Conservation (phyloP, 2,888 invertebrate genomes). For the Lordiphosa fenestrarum region DNA sequence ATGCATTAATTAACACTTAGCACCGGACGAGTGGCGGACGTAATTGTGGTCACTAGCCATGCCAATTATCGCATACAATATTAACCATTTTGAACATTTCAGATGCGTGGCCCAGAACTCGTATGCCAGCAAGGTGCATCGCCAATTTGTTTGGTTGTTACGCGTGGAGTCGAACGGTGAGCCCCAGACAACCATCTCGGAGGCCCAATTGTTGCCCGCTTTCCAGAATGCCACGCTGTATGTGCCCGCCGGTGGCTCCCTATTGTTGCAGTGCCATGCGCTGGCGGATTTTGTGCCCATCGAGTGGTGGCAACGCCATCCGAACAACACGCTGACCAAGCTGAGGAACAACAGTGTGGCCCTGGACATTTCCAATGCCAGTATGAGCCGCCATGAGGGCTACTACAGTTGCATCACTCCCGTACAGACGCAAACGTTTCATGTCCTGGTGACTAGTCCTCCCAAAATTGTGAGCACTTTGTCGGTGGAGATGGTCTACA, state of each 20-base stretch:
- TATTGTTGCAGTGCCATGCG: conserved; percentile 73
- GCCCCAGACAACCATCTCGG: conserved; percentile 21
- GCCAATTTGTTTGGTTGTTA: conserved; percentile 74
- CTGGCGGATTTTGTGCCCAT: conserved; percentile 67
- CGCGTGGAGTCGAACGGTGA: conserved; percentile 47
- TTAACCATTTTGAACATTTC: conserved; percentile 55
- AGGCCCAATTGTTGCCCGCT: conserved; percentile 70
- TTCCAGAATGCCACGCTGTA: conserved; percentile 77
- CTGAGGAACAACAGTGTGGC: conserved; percentile 76
- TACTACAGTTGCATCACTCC: conserved; percentile 76
- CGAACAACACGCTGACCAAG: conserved; percentile 57
- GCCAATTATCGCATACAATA: conserved; percentile 30
- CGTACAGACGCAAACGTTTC: conserved; percentile 80
- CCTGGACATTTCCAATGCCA: conserved; percentile 68
- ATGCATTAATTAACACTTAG: conserved; percentile 66
- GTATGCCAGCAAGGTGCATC: conserved; percentile 78
- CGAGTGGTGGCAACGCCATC: conserved; percentile 77
- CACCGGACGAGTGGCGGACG: conserved; percentile 41
- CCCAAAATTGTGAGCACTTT: conserved; percentile 84
- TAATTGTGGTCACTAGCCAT: conserved; percentile 51
- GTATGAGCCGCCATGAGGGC: conserved; percentile 73
- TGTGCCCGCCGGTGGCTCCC: conserved; percentile 65
- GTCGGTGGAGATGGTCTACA: conserved; percentile 83
- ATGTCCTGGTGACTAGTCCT: conserved; percentile 83
- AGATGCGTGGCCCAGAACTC: conserved; percentile 82